Evolutionary conservation across 2,113 vertebrate species (phyloP).

Genomic region (Sturnus vulgaris): DNA sequence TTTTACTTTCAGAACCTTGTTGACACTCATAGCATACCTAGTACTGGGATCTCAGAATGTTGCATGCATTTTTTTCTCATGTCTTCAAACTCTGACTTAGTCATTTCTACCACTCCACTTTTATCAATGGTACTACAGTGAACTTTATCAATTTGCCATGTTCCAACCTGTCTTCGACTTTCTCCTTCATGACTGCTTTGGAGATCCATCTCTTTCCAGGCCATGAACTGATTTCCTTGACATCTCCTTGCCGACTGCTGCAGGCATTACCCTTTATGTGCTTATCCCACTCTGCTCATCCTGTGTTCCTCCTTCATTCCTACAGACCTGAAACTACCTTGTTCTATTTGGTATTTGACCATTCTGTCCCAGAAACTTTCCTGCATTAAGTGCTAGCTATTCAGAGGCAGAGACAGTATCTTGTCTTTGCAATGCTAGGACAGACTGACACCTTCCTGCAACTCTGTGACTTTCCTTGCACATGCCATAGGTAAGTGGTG

Average conservation of each 20-base stretch:
- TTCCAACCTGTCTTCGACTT: not conserved
- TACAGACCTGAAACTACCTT: not conserved
- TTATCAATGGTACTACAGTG: not conserved
- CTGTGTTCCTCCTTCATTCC: not conserved
- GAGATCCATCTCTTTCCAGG: not conserved
- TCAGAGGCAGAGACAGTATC: not conserved
- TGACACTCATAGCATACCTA: not conserved
- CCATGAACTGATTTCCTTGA: not conserved
- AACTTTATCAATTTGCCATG: not conserved
- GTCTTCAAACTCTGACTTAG: not conserved
- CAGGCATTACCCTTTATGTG: not conserved
- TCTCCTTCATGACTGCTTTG: not conserved
- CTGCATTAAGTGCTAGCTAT: not conserved
- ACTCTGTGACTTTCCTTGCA: not conserved
- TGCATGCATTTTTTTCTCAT: not conserved
- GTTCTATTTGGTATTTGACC: not conserved
- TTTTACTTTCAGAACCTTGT: not conserved
- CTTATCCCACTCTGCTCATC: not conserved
- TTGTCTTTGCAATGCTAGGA: not conserved
- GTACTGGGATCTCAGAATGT: not conserved
- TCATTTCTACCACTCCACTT: not conserved
- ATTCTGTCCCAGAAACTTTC: not conserved
- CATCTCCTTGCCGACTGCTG: not conserved
- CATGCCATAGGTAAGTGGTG: fast-evolving
- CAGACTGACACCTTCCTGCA: not conserved